phyloP scores from a whole-genome alignment of 2,888 invertebrate species.

The Andricus curvator region DNA sequence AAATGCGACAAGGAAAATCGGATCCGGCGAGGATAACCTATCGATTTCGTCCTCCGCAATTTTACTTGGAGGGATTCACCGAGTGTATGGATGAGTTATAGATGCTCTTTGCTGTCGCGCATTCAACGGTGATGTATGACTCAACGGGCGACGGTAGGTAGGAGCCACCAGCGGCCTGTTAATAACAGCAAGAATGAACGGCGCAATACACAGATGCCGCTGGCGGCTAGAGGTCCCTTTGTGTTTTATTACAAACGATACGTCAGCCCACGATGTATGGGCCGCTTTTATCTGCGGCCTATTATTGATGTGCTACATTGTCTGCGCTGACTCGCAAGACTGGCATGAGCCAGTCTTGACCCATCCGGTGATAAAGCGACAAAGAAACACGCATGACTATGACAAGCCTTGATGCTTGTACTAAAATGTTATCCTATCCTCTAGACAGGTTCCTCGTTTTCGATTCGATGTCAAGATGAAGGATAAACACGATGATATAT shows the following conservation, averaged over 20 bases:
- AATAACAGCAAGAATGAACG: conserved; percentile 71
- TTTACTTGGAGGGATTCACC: conserved; percentile 59
- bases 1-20: conserved; percentile 23
- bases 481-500: neutral
- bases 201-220: conserved; percentile 70
- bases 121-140: conserved; percentile 75
- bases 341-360: conserved; percentile 51
- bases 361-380: conserved; percentile 26
- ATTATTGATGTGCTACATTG: conserved; percentile 78
- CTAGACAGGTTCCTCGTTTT: neutral
- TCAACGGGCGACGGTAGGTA: conserved; percentile 71
- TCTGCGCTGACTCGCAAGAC: conserved; percentile 74
- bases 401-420: conserved; percentile 2
- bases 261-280: conserved; percentile 75
- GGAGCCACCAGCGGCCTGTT: conserved; percentile 69
- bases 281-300: conserved; percentile 74
- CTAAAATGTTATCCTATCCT: conserved; percentile 1
- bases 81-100: conserved; percentile 75
- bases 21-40: conserved; percentile 56
- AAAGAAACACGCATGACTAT: conserved; percentile 10
- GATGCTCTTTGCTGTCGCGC: conserved; percentile 73
- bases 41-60: conserved; percentile 70
- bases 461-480: neutral
- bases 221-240: conserved; percentile 72
- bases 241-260: conserved; percentile 78